These are phyloP conservation scores for Malacoctenus gilli DNA, from an alignment of 2,797 vertebrate genomes.

Conservation along the genomic window DNA sequence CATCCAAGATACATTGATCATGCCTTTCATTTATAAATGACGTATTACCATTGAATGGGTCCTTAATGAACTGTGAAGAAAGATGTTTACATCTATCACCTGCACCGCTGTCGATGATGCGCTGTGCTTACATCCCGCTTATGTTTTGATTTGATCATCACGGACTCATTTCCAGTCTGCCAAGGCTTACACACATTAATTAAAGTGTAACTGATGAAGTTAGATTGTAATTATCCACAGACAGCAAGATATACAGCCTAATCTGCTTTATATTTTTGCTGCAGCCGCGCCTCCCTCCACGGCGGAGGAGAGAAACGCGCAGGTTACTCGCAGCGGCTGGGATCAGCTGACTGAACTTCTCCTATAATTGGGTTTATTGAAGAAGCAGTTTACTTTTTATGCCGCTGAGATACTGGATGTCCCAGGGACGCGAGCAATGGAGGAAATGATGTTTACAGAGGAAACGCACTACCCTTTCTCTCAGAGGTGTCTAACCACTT, in stretches of 20 bases:
- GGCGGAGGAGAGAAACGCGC: conserved; percentile 26
- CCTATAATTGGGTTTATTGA: conserved; percentile 66
- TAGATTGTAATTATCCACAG: conserved; percentile 25
- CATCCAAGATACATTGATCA: too few relatives aligned
- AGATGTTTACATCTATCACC: conserved; percentile 4
- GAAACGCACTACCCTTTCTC: conserved; percentile 48
- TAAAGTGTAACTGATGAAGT: conserved; percentile 23
- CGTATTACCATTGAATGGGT: not conserved
- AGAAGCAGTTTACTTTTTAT: conserved; percentile 60
- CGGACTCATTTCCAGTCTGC: conserved; percentile 14
- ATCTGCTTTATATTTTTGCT: conserved; percentile 15
- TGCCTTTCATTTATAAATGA: conserved; percentile 11
- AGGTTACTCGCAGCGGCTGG: conserved; percentile 46
- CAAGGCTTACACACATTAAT: conserved; percentile 8
- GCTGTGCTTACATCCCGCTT: not conserved
- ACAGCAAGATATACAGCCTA: not conserved
- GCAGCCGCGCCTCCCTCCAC: conserved; percentile 9
- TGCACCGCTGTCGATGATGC: not conserved
- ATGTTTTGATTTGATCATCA: conserved; percentile 16
- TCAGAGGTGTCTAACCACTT: conserved; percentile 72
- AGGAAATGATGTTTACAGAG: conserved; percentile 71
- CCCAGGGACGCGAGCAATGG: conserved; percentile 51
- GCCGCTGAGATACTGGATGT: conserved; percentile 49
- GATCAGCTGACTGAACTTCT: conserved; percentile 51
- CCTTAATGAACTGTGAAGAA: conserved; percentile 19